These are phyloP conservation scores for Larimichthys crocea DNA, from an alignment of 2,113 vertebrate genomes.

Conservation along the genomic window DNA sequence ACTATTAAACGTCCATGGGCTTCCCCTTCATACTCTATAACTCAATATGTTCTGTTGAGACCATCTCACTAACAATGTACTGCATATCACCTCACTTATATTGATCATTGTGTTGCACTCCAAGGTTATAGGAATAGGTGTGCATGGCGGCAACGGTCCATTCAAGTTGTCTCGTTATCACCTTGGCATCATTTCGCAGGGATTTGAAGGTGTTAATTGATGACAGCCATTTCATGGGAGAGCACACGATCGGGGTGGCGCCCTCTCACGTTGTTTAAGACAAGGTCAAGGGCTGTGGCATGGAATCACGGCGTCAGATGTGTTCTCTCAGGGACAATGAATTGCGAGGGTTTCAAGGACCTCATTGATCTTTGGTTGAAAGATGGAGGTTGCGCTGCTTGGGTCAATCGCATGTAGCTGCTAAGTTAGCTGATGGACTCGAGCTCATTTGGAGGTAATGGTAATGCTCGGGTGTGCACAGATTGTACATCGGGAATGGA, in stretches of 20 bases:
- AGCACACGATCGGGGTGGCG: background rate
- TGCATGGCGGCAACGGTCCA: background rate
- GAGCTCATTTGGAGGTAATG: background rate
- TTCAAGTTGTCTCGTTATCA: conserved; percentile 12
- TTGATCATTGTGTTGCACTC: conserved; percentile 16
- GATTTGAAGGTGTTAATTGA: conserved; percentile 33
- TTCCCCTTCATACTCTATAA: background rate
- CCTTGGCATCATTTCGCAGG: background rate
- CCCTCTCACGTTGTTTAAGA: background rate
- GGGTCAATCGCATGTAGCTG: conserved; percentile 31
- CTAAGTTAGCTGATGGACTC: background rate
- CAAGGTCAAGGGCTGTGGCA: background rate
- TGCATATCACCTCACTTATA: conserved; percentile 1
- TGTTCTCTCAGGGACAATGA: conserved; percentile 6
- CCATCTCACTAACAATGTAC: conserved; percentile 3
- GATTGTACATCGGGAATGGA: background rate
- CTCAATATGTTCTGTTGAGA: conserved; percentile 10
- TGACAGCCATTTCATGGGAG: conserved; percentile 2
- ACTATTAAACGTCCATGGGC: conserved; percentile 14
- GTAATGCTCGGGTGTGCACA: background rate
- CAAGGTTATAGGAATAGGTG: conserved; percentile 5
- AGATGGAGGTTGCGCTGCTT: conserved; percentile 6
- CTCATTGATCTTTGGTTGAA: conserved; percentile 41
- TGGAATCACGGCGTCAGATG: conserved; percentile 10
- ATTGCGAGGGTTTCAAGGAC: conserved; percentile 39